These are phyloP conservation scores for Scomber colias DNA, from an alignment of 2,113 vertebrate species.

Conservation along the genomic window DNA sequence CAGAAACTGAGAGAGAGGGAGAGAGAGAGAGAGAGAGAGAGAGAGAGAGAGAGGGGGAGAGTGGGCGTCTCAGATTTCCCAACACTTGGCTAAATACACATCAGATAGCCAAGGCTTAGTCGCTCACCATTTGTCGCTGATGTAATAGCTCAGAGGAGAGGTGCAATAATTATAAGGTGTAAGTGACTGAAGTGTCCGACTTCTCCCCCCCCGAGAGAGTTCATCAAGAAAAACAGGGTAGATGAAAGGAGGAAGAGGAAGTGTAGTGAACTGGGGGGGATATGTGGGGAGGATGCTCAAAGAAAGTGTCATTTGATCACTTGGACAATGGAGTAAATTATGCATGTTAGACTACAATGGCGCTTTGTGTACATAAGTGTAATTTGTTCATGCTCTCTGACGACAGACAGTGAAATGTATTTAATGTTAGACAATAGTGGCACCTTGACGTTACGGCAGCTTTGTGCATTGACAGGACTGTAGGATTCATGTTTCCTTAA, in stretches of 20 bases:
- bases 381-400: too few relatives aligned
- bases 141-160: constrained; percentile 48
- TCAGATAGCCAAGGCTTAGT: constrained; percentile 20
- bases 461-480: too few relatives aligned
- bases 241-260: constrained; percentile 56
- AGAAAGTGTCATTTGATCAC: constrained; percentile 8
- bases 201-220: background rate
- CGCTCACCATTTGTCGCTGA: constrained; percentile 34
- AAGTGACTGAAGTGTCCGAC: constrained; percentile 28
- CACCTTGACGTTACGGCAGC: too few relatives aligned
- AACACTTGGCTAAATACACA: constrained; percentile 15
- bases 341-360: constrained; percentile 1
- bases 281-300: constrained; percentile 18
- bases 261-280: constrained; percentile 16
- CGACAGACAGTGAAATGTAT: too few relatives aligned
- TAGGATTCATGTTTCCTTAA: too few relatives aligned
- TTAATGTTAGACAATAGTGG: too few relatives aligned
- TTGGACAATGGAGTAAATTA: background rate
- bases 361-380: background rate
- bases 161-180: constrained; percentile 44
- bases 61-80: constrained; percentile 8
- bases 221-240: constrained; percentile 1
- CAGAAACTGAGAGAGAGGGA: too few relatives aligned
- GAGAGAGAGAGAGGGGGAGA: background rate
- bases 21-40: too few relatives aligned